Base-by-base conservation (phyloP, 2,888 invertebrate genomes). In the Cepaea hortensis region DNA sequence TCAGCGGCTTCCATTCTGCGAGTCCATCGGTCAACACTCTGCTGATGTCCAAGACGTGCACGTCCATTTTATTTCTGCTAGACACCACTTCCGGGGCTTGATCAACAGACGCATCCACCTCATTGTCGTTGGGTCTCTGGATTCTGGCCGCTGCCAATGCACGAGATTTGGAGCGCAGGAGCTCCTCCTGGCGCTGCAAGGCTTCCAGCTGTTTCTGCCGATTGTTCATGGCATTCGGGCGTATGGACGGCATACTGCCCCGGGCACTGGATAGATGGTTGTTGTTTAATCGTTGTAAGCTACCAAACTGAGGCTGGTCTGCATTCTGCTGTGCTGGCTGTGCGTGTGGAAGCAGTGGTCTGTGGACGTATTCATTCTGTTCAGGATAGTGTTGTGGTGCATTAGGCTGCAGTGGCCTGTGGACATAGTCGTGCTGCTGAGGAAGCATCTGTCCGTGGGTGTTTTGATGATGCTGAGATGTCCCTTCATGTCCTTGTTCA, bases 21-120 rank as follows among this genome's bases (percentile, higher is more conserved):
- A 95, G 95, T n/a, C 88, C 87, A 18, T 90, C 86, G 15, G 86
- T 89, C 72, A 93, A 86, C n/a, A 92, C 93, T 23, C 89, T 72
- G 48, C 96, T 96, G 90, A 98, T 96, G 95, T 98, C 98, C 91
- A 98, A 95, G 20, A 97, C 97, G 95, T 97, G 98, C 95, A 98
- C 96, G 48, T 97, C 96, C 93, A 98, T 95, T 48, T 96, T 96
- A 91, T 97, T 96, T 75, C 87, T 88, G 79, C 80, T 73, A 48
- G 77, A 79, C 48, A 68, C 84, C 73, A 48, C 83, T 76, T 62
- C 77, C 76, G 70, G 90, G 11, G 70, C 88, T 72, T 13, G 70
- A 46, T 62, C 87, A 65, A 61, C 20, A 6, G 50, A 50, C 35
- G 11, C 61, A 18, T 85, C 77, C 83, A 84, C 81, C 88, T 79